Evolutionary conservation across 1,140 invertebrate species (phyloP), one percentile per base, ranked within the genome.

Genomic region (Panulirus ornatus): DNA sequence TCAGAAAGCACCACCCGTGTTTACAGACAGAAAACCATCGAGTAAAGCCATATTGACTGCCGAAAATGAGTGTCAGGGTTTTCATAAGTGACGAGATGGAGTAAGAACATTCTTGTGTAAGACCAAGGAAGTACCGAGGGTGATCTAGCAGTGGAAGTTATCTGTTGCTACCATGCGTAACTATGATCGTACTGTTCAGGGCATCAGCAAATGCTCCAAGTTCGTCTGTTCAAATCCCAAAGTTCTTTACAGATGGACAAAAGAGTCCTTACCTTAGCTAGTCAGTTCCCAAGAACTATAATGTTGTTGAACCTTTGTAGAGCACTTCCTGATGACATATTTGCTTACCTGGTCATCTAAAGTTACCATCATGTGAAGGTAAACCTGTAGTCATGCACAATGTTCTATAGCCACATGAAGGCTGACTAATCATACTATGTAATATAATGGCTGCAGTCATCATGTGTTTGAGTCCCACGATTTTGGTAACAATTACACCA

Each of bases 251-350:
- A n/a, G 58, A 51, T 44, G 47, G 58, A 44, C 51, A 58, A 30
- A 34, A 81, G 78, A 30, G 58, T 66, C 78, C 44, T 81, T 54
- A 81, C 30, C 34, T 14, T 81, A 58, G 78, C 78, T 81, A 81
- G 78, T 81, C 78, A 81, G 19, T 34, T 42, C 58, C 51, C 36
- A 22, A 58, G 58, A 58, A 30, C 34, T 79, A 51, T 38, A 81
- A 16, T 54, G 27, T 36, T 58, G 22, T 34, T 34, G 11, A 34
- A 30, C 58, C 47, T 22, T 81, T 66, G 22, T n/a, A n/a, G n/a
- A n/a, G n/a, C n/a, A n/a, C n/a, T n/a, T n/a, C n/a, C n/a, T n/a
- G n/a, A n/a, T n/a, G n/a, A n/a, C n/a, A n/a, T n/a, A n/a, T n/a
- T n/a, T n/a, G n/a, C n/a, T n/a, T n/a, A n/a, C n/a, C n/a, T n/a